A percentile compares a stretch with the other conserved stretches of the same genome.
These are phyloP conservation scores for Tetanocera ferruginea DNA, from an alignment of 2,888 invertebrate genomes.

Conservation along the genomic window DNA sequence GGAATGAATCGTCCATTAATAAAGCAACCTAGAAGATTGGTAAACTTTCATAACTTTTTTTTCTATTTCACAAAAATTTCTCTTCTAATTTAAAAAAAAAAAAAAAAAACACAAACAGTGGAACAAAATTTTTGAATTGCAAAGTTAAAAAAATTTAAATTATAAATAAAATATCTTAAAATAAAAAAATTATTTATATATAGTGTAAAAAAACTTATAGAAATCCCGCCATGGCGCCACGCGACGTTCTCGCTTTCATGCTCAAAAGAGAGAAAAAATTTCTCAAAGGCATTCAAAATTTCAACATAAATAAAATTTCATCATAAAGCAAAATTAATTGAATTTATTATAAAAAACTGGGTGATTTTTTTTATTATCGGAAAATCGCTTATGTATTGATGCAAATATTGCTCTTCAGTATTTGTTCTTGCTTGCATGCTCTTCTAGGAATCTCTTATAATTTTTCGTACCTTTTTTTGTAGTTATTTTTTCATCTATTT, in stretches of 20 bases:
- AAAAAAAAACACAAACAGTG: conserved; percentile 49
- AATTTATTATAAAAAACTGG: conserved; percentile 65
- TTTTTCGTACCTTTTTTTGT: conserved; percentile 39
- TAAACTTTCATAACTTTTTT: conserved; percentile 69
- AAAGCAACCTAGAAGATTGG: conserved; percentile 92
- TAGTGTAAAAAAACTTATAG: conserved; percentile 59
- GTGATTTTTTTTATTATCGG: neutral
- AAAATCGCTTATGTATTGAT: too few relatives aligned
- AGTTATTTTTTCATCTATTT: neutral
- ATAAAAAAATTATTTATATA: conserved; percentile 32
- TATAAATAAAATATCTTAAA: conserved; percentile 38
- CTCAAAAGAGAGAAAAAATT: conserved; percentile 48
- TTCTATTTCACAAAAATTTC: conserved; percentile 34
- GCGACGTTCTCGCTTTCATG: conserved; percentile 60
- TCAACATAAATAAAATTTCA: neutral
- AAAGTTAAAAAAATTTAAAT: conserved; percentile 44
- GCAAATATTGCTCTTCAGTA: neutral
- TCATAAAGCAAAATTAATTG: conserved; percentile 63
- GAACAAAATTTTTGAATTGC: conserved; percentile 63
- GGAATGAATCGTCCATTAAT: conserved; percentile 93
- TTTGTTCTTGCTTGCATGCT: neutral
- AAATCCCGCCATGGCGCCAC: conserved; percentile 64
- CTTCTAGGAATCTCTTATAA: neutral
- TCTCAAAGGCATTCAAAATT: conserved; percentile 48
- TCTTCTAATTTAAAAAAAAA: conserved; percentile 46